Evolutionary conservation across 1,140 invertebrate genomes (phyloP).

Genomic region (Platorchestia sp.): DNA sequence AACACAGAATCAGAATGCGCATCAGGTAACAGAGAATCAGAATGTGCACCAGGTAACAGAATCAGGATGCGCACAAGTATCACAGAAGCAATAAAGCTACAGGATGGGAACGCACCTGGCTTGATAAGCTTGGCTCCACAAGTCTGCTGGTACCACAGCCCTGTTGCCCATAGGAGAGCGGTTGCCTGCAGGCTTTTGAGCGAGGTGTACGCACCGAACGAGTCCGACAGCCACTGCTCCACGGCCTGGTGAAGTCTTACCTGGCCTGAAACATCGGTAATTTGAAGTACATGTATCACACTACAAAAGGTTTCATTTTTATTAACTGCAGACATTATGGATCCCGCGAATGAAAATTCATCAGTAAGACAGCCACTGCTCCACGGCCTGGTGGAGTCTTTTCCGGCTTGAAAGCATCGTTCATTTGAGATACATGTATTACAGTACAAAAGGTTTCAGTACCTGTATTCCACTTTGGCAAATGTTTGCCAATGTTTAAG

Average conservation of each 20-base stretch:
- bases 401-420: neutral
- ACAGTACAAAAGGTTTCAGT: too few species aligned
- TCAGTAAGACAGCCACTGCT: slow-evolving; percentile 27
- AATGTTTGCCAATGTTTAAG: too few species aligned
- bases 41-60: neutral
- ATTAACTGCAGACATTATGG: too few species aligned
- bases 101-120: neutral
- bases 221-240: slow-evolving; percentile 13
- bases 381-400: slow-evolving; percentile 14
- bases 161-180: slow-evolving; percentile 10
- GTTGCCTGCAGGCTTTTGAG: neutral
- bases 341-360: too few species aligned
- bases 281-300: too few species aligned
- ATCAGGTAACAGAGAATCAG: neutral
- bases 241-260: slow-evolving; percentile 1
- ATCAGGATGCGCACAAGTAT: neutral
- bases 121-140: neutral
- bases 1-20: neutral
- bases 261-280: neutral
- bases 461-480: too few species aligned
- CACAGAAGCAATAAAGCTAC: neutral
- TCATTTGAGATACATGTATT: too few species aligned
- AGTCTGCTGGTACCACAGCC: slow-evolving; percentile 28
- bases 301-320: too few species aligned
- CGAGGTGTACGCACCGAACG: neutral